Evolutionary conservation across 2,113 vertebrate genomes (phyloP).

Genomic region (Dicrurus megarhynchus): DNA sequence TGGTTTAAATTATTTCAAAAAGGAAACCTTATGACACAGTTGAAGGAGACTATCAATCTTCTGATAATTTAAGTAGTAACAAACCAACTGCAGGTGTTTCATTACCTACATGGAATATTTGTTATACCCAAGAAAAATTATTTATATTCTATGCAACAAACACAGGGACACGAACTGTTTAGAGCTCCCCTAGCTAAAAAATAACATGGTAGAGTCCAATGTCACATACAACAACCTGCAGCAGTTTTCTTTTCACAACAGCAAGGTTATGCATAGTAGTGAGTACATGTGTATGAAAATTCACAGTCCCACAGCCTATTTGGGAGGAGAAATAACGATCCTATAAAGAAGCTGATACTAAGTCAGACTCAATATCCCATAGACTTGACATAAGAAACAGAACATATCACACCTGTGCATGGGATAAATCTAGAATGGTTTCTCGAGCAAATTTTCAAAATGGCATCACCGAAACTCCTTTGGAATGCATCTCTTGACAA

Average conservation of each 20-base stretch:
- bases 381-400: neutral
- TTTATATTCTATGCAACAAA: neutral
- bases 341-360: neutral
- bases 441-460: neutral
- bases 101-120: neutral
- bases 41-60: neutral
- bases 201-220: neutral
- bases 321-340: neutral
- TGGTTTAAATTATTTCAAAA: neutral
- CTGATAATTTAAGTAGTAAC: neutral
- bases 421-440: neutral
- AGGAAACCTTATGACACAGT: neutral
- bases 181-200: neutral
- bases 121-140: neutral
- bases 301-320: neutral
- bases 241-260: neutral
- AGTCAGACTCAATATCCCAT: neutral
- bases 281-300: rapidly evolving
- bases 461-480: neutral
- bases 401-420: neutral
- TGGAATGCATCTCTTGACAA: neutral
- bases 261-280: neutral
- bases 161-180: neutral
- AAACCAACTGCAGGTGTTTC: neutral
- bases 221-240: neutral